Base-by-base conservation (phyloP, 30 jellyfish, hydroid and myxozoan genomes). In the Hydractinia symbiolongicarpus region DNA sequence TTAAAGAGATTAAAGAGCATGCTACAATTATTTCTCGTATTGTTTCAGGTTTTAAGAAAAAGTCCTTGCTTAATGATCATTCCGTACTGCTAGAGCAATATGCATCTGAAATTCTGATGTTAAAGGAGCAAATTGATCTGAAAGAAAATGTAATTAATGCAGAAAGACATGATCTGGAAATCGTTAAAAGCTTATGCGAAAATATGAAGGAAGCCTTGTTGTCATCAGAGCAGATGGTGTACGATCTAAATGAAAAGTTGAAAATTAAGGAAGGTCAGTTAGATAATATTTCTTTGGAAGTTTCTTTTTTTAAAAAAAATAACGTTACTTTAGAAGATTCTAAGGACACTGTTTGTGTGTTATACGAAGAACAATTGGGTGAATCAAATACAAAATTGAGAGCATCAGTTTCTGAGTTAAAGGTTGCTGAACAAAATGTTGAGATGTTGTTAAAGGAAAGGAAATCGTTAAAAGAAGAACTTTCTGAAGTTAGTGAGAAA, bases 391-490 rank as follows among this genome's bases (percentile, higher is more conserved):
- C 44, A 30, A 30, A 30, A 30, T 30, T 30, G 44, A 30, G 44
- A 30, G 44, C 1, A 30, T 30, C 44, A 30, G 44, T 30, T 30
- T 30, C 44, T 30, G 44, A 30, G 51, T 10, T 67, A 10, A 21
- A 67, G 14, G 17, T 9, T 53, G 4, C 62, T 58, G 83, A 78
- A 61, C 55, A 55, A 30, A 83, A 78, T 10, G 62, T 56, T 53
- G 64, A 56, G 83, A 66, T 56, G 4, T 58, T n/a, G 66, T 66
- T 21, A 83, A 56, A 60, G 8, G 21, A 8, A 15, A n/a, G 70
- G 62, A 78, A 61, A 83, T 56, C 62, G 58, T 78, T 53, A 78
- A 78, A 66, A 78, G 62, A 61, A 78, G 62, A 44, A 61, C 83
- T 10, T 10, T 21, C 8, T n/a, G 50, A 30, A 78, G 62, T 78